These are phyloP conservation scores for Stratiomys singularior DNA, from an alignment of 2,888 invertebrate species.

Conservation along the genomic window DNA sequence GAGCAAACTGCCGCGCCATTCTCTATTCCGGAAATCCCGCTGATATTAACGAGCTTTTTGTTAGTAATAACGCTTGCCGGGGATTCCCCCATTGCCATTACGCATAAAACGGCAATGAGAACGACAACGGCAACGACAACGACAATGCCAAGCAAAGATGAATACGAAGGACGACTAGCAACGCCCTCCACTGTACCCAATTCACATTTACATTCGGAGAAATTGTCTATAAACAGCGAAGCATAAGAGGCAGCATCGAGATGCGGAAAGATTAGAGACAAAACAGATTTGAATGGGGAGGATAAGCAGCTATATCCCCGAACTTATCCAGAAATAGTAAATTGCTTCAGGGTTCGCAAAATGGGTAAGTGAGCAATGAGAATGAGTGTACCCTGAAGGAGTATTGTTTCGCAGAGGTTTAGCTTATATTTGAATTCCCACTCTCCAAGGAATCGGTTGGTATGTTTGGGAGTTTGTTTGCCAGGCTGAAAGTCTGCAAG, in stretches of 20 bases:
- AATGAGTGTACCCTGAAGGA: neutral
- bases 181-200: too few relatives aligned
- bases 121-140: neutral
- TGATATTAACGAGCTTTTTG: slow-evolving; percentile 33
- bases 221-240: too few relatives aligned
- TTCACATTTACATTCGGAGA: too few relatives aligned
- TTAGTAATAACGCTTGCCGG: slow-evolving; percentile 29
- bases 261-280: slow-evolving; percentile 18
- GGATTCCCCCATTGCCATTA: slow-evolving; percentile 32
- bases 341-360: slow-evolving; percentile 4
- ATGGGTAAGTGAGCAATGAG: slow-evolving; percentile 4
- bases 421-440: too few relatives aligned
- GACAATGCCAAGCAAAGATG: neutral
- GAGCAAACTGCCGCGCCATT: neutral
- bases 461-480: neutral
- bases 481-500: neutral
- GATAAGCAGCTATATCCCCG: slow-evolving; percentile 22
- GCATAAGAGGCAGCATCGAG: neutral
- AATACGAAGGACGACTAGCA: too few relatives aligned
- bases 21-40: slow-evolving; percentile 33
- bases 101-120: neutral
- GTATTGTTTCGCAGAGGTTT: neutral
- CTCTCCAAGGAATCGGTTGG: too few relatives aligned
- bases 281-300: slow-evolving; percentile 36
- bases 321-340: slow-evolving; percentile 33